Percentiles rank a stretch among this genome's conserved stretches.
Conservation (phyloP, 2,888 invertebrate species). For the Aromia moschata region DNA sequence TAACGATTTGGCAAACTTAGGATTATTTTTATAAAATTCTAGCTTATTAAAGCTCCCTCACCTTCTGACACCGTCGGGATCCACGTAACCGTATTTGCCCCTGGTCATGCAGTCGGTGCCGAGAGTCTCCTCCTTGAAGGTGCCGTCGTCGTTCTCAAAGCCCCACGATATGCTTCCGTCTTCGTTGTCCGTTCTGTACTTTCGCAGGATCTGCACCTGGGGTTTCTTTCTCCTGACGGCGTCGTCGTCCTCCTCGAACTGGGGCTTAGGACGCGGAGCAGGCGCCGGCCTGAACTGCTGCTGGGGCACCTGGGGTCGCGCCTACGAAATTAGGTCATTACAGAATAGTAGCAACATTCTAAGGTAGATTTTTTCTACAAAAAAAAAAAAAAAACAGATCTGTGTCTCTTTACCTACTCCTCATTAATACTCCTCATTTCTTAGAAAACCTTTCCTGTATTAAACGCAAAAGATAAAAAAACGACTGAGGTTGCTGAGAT, state of each 20-base stretch:
- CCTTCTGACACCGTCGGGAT: constrained; percentile 80
- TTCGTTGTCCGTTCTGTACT: constrained; percentile 80
- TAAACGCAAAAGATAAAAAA: no score
- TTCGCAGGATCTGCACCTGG: constrained; percentile 61
- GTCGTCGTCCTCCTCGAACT: constrained; percentile 56
- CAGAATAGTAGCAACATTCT: no score
- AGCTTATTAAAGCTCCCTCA: constrained; percentile 28
- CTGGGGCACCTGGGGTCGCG: constrained; percentile 36
- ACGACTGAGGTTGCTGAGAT: no score
- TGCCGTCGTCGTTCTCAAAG: constrained; percentile 87
- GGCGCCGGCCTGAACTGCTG: constrained; percentile 61
- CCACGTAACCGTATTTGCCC: constrained; percentile 81
- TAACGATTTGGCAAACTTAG: no score
- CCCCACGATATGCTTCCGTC: constrained; percentile 90
- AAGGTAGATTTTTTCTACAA: no score
- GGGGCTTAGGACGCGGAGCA: constrained; percentile 42
- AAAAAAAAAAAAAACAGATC: no score
- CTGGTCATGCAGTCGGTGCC: constrained; percentile 69
- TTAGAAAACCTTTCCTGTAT: no score
- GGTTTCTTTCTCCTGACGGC: constrained; percentile 61
- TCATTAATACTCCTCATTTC: no score
- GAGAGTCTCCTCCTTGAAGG: constrained; percentile 85
- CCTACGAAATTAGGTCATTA: constrained; percentile 29
- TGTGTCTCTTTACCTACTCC: no score
- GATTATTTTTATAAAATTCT: no score